Evolutionary conservation across 2,113 vertebrate genomes (phyloP).

Genomic region (Elgaria multicarinata): DNA sequence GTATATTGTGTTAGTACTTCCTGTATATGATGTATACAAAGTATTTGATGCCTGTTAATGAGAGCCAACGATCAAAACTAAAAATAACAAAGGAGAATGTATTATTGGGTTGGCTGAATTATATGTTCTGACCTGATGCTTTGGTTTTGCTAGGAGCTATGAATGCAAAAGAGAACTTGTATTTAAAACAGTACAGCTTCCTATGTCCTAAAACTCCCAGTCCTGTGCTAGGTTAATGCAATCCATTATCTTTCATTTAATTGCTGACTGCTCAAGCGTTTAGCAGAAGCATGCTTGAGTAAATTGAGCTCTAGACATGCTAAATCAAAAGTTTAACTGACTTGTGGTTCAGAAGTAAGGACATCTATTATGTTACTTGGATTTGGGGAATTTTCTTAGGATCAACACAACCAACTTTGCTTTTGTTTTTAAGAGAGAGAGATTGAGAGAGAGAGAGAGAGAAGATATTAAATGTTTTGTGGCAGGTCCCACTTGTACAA

Average conservation of each 20-base stretch:
- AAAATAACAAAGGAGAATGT: background rate
- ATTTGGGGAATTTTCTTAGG: too few species aligned
- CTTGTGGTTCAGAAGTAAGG: too few species aligned
- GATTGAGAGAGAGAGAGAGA: too few species aligned
- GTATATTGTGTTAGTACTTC: background rate
- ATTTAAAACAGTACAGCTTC: background rate
- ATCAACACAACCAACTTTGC: too few species aligned
- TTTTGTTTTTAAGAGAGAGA: too few species aligned
- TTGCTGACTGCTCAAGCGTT: background rate
- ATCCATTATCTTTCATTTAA: background rate
- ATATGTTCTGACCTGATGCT: background rate
- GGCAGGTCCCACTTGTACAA: background rate
- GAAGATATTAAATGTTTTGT: too few species aligned
- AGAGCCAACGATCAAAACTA: background rate
- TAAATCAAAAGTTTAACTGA: too few species aligned
- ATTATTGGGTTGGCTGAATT: background rate
- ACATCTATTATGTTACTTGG: too few species aligned
- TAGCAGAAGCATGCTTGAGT: too few species aligned
- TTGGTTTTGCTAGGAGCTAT: background rate
- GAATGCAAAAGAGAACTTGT: background rate
- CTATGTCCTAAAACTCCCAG: background rate
- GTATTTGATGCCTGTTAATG: background rate
- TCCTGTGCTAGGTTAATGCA: background rate
- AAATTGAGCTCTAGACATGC: too few species aligned
- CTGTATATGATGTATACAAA: background rate